These are phyloP conservation scores for Aphelinus atriplicis DNA, from an alignment of 1,140 invertebrate genomes.

Conservation along the genomic window DNA sequence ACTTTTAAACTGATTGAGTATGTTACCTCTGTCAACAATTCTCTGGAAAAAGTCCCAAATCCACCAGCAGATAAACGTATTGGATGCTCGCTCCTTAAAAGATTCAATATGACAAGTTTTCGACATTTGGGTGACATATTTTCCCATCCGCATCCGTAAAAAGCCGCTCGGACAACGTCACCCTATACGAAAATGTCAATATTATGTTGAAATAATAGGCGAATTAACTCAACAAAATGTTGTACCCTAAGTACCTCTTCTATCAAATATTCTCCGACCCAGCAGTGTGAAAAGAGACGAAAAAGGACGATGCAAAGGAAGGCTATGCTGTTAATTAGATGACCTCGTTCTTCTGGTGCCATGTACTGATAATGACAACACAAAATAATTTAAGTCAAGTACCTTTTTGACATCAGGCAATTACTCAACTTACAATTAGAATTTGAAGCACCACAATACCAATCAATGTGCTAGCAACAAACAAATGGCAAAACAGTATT, in stretches of 20 bases:
- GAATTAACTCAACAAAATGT: too few relatives aligned
- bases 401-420: too few relatives aligned
- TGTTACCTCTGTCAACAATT: not conserved
- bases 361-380: not conserved
- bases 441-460: not conserved
- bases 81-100: not conserved
- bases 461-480: not conserved
- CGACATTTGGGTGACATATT: not conserved
- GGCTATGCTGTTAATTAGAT: not conserved
- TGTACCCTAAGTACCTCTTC: not conserved
- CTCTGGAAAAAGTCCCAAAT: not conserved
- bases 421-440: not conserved
- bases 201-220: not conserved
- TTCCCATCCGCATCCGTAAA: not conserved
- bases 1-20: not conserved
- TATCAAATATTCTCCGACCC: not conserved
- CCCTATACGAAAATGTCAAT: not conserved
- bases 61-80: not conserved
- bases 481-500: not conserved
- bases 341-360: not conserved
- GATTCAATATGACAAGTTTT: not conserved
- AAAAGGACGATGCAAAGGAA: not conserved
- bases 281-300: not conserved
- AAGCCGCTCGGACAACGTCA: not conserved
- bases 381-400: too few relatives aligned